Base-by-base conservation (phyloP, 2,888 invertebrate genomes). In the Ochropleura plecta region DNA sequence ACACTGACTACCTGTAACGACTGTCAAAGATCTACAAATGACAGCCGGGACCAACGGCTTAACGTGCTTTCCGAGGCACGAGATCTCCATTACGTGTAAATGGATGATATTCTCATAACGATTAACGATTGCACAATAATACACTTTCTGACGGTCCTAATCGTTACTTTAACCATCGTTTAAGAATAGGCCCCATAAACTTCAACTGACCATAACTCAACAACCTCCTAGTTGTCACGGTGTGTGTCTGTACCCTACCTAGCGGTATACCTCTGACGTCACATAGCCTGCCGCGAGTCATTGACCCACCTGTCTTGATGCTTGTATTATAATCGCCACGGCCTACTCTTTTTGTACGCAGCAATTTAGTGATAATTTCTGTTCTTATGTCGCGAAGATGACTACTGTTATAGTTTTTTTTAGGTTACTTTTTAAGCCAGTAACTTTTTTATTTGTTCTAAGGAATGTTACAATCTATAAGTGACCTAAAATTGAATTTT, bases 221-320 rank as follows among this genome's bases (percentile, higher is more conserved):
- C 40, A 57, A 60, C 53, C 59, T 62, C 5, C 46, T 46, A 59
- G 66, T 10, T 48, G 60, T 65, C 30, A 78, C 49, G 42, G 71
- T 20, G 65, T 73, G 81, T 40, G 70, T 20, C 69, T 30, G 60
- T 65, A 76, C 76, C 78, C 48, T 82, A 64, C 49, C 40, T 86
- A 86, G 80, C 86, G 86, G 86, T 83, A 82, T 16, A 40, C 10
- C 12, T 40, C 48, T 85, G 82, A 86, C 85, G 87, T 87, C 87
- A 85, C 70, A 78, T 71, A 84, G 83, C 75, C 69, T 67, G 80
- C 48, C 44, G 14, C 60, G 55, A 82, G 86, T 86, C 87, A 62
- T 64, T 86, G 87, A 87, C 86, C 86, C 18, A 86, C 86, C 86
- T 84, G 82, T 62, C 73, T 77, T 73, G 74, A 79, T 79, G 73